Percentiles rank a stretch among this genome's conserved stretches.
Conservation (phyloP, 2,113 vertebrate genomes). For the Platysternon megacephalum region DNA sequence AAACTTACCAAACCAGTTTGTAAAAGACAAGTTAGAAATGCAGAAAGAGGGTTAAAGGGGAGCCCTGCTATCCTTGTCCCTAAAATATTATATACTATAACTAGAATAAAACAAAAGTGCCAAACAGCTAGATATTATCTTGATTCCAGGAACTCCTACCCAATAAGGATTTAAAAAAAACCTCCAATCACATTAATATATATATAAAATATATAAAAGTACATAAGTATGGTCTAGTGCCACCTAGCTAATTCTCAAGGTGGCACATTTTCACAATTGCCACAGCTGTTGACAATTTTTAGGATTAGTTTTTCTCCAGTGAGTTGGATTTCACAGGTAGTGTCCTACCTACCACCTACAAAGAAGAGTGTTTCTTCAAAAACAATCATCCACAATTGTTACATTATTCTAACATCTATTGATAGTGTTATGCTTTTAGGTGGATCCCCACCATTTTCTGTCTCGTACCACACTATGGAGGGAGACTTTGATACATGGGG, state of each 20-base stretch:
- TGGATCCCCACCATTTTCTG: neutral
- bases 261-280: neutral
- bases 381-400: neutral
- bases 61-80: neutral
- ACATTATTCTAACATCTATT: neutral
- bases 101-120: accelerated
- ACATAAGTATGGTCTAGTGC: neutral
- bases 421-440: neutral
- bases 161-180: neutral
- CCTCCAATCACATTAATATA: accelerated
- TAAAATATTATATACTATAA: neutral
- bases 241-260: no score
- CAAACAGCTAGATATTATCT: neutral
- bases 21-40: neutral
- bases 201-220: neutral
- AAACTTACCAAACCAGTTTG: neutral
- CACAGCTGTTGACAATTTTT: neutral
- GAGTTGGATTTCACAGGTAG: neutral
- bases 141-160: neutral
- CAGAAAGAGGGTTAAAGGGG: neutral
- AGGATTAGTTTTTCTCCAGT: neutral
- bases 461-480: neutral
- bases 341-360: neutral
- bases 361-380: neutral
- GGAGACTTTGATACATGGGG: neutral